Base-by-base conservation (phyloP, 2,797 vertebrate species). In the Manis crassicaudata region DNA sequence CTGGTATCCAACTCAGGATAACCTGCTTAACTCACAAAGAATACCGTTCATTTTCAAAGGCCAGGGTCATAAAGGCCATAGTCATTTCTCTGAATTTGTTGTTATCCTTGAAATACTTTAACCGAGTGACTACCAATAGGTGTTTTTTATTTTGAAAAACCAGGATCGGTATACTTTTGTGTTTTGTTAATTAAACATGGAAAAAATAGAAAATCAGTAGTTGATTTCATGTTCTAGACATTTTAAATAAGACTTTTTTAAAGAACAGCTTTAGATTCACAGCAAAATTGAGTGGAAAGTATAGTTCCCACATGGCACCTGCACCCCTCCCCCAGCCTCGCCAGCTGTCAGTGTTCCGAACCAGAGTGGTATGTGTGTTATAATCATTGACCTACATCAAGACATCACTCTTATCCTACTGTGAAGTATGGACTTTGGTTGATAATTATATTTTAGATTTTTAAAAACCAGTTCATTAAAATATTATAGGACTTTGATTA, bases 71-170 rank as follows among this genome's bases (percentile, higher is more conserved):
- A 73, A 12, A 70, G 6, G 63, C 46, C 46, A 46, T 46, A 46
- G 46, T 93, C 32, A n/a, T 81, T 81, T 88, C 52, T 88, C 0
- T 96, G 52, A 79, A 40, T 94, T 43, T 88, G 7, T 95, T 90
- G 92, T 72, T 81, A 37, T 67, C 77, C 93, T 95, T 25, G 27
- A 96, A 40, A 73, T 90, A 54, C 27, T 56, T 94, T 75, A 94
- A 43, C 86, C 35, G 92, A 76, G 80, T 40, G 86, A 29, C 67
- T 96, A 56, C 21, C 18, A 83, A 0, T 32, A 88, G 75, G 25
- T 84, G 14, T 63, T 75, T 96, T 92, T 82, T 29, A n/a, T 90
- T 97, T 93, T 95, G 62, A 77, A 79, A 96, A 85, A 58, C 4
- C 23, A 60, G 52, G 21, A 60, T 95, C 94, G 29, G 4, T n/a